Evolutionary conservation across 2,888 invertebrate genomes (phyloP), one percentile per base, ranked within the genome.

Genomic region (Reticulitermes lucifugus): DNA sequence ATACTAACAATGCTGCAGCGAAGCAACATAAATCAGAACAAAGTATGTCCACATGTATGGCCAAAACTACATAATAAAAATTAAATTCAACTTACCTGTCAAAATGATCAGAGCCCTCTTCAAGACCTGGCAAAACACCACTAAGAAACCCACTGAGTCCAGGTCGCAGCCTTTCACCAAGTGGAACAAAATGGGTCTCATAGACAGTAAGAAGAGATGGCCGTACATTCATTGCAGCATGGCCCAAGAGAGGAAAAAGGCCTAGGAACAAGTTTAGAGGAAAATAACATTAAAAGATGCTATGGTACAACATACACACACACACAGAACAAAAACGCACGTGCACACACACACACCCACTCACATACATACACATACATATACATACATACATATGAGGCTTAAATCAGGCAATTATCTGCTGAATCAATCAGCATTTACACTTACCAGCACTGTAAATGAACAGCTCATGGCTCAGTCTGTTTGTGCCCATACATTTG

Each of bases 171-270:
- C 94, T 91, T 88, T 94, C 94, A 70, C 96, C 95, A 87, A 98
- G 92, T 22, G 96, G 96, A 83, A 98, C 95, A 91, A 98, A 96
- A 91, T 97, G 97, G 22, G 94, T 95, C 91, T 98, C 98, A 90
- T 97, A 98, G 83, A 98, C 94, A 77, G 94, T 94, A 87, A 98
- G 91, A 85, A 98, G 91, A 2, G 95, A 93, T 10, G 96, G 96
- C 88, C 97, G 94, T 51, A 98, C 97, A 91, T 96, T 96, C 95
- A 97, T 97, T 29, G 97, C 97, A 81, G 97, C 97, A 91, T 97
- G 95, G 59, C 96, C 95, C 88, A 98, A 93, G 70, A 98, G 91
- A n/a, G 98, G 98, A 91, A 98, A 98, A 60, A 98, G 92, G 21
- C 98, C 98, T 91, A 51, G 71, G 82, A 81, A 77, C 41, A 73